Conservation (phyloP, 1,140 invertebrate species). For the Diabrotica virgifera region DNA sequence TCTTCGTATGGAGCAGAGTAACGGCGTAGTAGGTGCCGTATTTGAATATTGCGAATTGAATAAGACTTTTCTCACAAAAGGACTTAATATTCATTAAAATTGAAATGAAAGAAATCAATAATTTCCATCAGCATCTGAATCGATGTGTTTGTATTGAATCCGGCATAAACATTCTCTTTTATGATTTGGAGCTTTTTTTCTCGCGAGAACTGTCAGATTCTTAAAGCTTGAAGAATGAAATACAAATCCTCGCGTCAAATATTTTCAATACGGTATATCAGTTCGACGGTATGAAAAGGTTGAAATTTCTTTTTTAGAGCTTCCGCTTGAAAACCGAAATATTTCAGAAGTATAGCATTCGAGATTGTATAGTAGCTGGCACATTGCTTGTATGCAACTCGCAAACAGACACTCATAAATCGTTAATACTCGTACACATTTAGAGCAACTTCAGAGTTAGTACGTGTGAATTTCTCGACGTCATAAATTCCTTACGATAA, state of each 20-base stretch:
- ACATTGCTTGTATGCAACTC: no score
- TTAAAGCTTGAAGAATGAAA: conserved; percentile 1
- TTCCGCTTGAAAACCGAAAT: background rate
- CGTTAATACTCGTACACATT: no score
- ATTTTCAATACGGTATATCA: conserved; percentile 2
- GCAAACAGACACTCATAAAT: no score
- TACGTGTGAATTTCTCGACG: no score
- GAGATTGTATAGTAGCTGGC: background rate
- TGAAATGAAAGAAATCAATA: background rate
- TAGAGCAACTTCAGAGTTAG: no score
- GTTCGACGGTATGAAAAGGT: conserved; percentile 1
- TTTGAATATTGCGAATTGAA: background rate
- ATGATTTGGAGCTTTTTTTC: background rate
- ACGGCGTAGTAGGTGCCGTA: no score
- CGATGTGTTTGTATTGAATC: background rate
- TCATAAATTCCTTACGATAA: no score
- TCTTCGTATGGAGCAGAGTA: no score
- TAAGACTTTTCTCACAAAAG: background rate
- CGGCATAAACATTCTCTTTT: conserved; percentile 2
- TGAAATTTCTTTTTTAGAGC: background rate
- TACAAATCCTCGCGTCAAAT: conserved; percentile 1
- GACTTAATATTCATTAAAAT: conserved; percentile 1
- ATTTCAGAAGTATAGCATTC: background rate
- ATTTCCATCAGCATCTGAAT: background rate
- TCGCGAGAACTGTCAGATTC: background rate